phyloP scores from a whole-genome alignment of 1,140 invertebrate species.

The Dreissena rostriformis region DNA sequence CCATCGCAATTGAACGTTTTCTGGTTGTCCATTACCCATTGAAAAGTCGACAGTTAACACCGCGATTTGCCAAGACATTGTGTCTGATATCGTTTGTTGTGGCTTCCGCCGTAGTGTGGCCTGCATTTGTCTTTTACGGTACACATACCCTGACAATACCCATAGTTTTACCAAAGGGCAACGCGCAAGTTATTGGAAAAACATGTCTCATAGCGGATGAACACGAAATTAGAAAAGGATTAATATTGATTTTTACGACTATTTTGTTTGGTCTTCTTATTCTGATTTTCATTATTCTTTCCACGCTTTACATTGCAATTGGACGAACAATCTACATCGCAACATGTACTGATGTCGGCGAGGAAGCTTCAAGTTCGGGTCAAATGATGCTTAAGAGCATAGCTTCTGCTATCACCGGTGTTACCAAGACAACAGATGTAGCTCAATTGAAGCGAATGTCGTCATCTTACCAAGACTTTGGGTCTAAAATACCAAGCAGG shows the following conservation, averaged over 20 bases:
- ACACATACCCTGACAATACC: slow-evolving; percentile 23
- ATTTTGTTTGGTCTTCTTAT: slow-evolving; percentile 33
- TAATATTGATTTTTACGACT: slow-evolving; percentile 31
- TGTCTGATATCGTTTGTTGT: slow-evolving; percentile 34
- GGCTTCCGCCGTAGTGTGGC: slow-evolving; percentile 24
- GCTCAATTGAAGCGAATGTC: not conserved
- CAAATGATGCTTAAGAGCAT: slow-evolving; percentile 19
- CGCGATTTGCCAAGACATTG: slow-evolving; percentile 37
- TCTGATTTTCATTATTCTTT: slow-evolving; percentile 24
- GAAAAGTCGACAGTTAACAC: slow-evolving; percentile 34
- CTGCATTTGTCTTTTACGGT: slow-evolving; percentile 47
- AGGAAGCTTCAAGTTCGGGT: not conserved
- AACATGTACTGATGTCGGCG: slow-evolving; percentile 35
- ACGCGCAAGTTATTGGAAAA: not conserved
- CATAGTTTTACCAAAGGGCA: not conserved
- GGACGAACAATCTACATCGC: slow-evolving; percentile 50
- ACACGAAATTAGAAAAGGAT: slow-evolving; percentile 18
- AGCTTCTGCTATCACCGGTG: slow-evolving; percentile 28
- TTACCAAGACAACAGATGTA: not conserved
- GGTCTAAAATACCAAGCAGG: not conserved
- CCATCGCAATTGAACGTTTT: slow-evolving; percentile 52
- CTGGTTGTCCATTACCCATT: slow-evolving; percentile 45
- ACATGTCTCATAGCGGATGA: slow-evolving; percentile 47
- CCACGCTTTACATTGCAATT: slow-evolving; percentile 43
- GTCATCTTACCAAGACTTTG: not conserved